phyloP scores from a whole-genome alignment of 2,113 vertebrate genomes.

The Limanda limanda region DNA sequence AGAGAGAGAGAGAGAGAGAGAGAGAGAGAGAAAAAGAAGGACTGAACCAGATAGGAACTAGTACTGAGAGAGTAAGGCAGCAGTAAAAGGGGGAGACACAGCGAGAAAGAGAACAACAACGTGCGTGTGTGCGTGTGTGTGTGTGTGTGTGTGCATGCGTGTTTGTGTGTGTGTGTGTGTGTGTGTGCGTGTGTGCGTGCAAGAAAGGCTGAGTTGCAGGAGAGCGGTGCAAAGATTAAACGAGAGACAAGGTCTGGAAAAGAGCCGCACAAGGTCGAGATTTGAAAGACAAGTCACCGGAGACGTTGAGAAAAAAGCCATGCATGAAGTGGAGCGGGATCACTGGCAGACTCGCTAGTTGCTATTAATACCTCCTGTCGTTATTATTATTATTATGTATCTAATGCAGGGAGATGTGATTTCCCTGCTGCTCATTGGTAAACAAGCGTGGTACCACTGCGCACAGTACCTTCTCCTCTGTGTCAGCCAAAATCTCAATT shows the following conservation, averaged over 20 bases:
- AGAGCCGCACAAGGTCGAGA: slow-evolving; percentile 31
- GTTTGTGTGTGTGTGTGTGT: slow-evolving; percentile 3
- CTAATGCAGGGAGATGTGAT: slow-evolving; percentile 36
- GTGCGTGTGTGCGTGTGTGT: slow-evolving; percentile 6
- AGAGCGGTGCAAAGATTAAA: slow-evolving; percentile 32
- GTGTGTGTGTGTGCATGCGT: background rate
- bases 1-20: background rate
- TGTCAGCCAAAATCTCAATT: slow-evolving; percentile 30
- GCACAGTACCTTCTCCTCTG: slow-evolving; percentile 16
- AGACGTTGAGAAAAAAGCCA: background rate
- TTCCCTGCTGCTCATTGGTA: slow-evolving; percentile 42
- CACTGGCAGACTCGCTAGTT: slow-evolving; percentile 12
- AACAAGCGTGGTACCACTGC: slow-evolving; percentile 31
- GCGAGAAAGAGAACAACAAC: slow-evolving; percentile 50
- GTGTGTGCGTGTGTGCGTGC: slow-evolving; percentile 20
- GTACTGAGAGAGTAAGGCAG: slow-evolving; percentile 30
- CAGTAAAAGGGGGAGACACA: slow-evolving; percentile 30
- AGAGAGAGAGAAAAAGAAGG: slow-evolving; percentile 10
- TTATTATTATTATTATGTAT: slow-evolving; percentile 51
- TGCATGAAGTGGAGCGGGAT: slow-evolving; percentile 23
- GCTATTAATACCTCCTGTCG: slow-evolving; percentile 55
- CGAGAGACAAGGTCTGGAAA: slow-evolving; percentile 12
- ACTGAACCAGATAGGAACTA: slow-evolving; percentile 33
- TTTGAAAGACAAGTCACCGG: slow-evolving; percentile 28
- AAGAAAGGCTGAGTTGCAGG: slow-evolving; percentile 38